phyloP scores from a whole-genome alignment of 2,797 vertebrate genomes.

The Salmo trutta region DNA sequence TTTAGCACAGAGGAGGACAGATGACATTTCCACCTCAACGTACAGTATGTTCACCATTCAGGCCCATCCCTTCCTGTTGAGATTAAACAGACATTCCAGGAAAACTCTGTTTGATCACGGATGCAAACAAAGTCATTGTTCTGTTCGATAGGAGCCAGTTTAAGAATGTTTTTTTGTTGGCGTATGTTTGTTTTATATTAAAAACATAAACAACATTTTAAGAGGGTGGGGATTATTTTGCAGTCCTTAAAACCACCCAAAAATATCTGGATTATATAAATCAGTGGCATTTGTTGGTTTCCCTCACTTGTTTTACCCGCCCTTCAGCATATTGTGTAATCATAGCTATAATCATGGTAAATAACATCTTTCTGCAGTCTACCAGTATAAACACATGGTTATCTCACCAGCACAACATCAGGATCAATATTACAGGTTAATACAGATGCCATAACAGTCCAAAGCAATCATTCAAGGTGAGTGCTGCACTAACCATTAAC shows the following conservation, averaged over 20 bases:
- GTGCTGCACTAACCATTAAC: conserved; percentile 3
- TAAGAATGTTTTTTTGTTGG: conserved; percentile 2
- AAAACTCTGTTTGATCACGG: background rate
- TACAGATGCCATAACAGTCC: conserved; percentile 3
- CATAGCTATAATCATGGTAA: background rate
- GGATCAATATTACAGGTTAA: conserved; percentile 18
- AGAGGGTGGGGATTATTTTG: background rate
- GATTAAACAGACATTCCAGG: background rate
- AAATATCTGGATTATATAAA: too few species aligned
- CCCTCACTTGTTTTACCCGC: too few species aligned
- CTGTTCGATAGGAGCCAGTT: background rate
- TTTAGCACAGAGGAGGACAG: conserved; percentile 9
- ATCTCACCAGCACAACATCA: conserved; percentile 2
- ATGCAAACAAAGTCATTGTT: background rate
- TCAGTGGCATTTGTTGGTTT: too few species aligned
- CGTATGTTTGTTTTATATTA: background rate
- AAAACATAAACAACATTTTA: background rate
- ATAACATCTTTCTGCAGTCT: too few species aligned
- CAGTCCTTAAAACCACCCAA: background rate
- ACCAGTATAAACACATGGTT: background rate
- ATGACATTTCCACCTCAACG: conserved; percentile 12
- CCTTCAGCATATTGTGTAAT: background rate
- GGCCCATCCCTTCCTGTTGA: background rate
- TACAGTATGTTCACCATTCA: background rate
- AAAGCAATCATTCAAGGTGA: conserved; percentile 11